phyloP scores from a whole-genome alignment of 2,888 invertebrate species.

The Rhaphigaster nebulosa region DNA sequence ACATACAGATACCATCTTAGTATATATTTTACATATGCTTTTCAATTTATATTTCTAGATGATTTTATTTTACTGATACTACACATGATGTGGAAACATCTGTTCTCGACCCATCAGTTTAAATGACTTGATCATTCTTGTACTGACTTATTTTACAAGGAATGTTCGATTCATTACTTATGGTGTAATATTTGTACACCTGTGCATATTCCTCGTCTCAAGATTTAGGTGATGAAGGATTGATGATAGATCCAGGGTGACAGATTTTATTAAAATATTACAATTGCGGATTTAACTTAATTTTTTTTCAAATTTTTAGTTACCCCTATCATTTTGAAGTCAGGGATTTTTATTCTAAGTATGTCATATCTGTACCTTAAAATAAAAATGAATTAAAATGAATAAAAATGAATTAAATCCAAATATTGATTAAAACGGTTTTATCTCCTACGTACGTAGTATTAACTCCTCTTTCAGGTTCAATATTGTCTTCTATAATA shows the following conservation, averaged over 20 bases:
- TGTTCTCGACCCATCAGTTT: background rate
- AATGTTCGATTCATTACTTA: background rate
- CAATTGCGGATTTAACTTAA: too few species aligned
- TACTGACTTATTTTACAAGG: background rate
- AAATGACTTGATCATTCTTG: constrained; percentile 1
- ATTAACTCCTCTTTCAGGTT: too few species aligned
- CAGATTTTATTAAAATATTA: too few species aligned
- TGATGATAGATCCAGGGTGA: background rate
- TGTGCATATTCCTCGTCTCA: background rate
- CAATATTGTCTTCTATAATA: too few species aligned
- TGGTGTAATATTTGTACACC: background rate
- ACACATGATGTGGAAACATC: background rate
- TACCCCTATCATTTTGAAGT: too few species aligned
- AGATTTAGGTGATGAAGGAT: background rate
- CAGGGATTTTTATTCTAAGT: too few species aligned
- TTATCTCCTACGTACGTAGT: too few species aligned
- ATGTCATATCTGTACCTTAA: too few species aligned
- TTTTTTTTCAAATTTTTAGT: too few species aligned
- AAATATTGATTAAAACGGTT: too few species aligned
- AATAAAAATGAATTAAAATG: too few species aligned
- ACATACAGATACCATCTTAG: background rate
- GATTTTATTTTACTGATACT: background rate
- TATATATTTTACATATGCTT: background rate
- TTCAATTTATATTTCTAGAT: background rate
- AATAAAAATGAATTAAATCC: too few species aligned